Evolutionary conservation across 2,113 vertebrate species (phyloP).

Genomic region (Cardinalis cardinalis): DNA sequence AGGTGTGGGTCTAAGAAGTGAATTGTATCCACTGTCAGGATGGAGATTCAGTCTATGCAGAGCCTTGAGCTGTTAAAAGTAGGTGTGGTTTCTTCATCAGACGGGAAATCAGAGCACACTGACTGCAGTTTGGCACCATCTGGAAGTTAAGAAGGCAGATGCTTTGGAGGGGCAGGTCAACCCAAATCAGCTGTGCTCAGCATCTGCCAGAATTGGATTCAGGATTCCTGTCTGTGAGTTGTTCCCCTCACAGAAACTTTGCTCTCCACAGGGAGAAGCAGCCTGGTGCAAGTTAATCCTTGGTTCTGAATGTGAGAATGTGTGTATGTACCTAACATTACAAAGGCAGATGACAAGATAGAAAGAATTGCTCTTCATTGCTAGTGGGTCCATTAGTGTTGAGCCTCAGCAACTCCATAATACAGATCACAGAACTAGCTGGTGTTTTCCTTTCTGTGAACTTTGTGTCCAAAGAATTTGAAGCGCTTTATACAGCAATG

Average conservation of each 20-base stretch:
- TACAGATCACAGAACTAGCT: neutral
- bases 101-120: neutral
- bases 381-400: neutral
- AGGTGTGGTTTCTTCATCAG: neutral
- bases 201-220: neutral
- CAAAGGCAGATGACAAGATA: neutral
- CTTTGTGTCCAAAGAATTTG: neutral
- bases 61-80: neutral
- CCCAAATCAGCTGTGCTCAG: neutral
- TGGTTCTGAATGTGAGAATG: neutral
- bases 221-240: neutral
- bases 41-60: neutral
- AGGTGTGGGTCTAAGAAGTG: neutral
- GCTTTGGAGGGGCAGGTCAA: neutral
- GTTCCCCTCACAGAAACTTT: neutral
- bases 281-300: neutral
- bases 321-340: neutral
- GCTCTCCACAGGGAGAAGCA: neutral
- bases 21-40: neutral
- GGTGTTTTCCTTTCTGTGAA: neutral
- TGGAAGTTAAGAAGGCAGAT: neutral
- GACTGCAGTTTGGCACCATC: neutral
- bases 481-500: neutral
- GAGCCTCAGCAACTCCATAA: neutral
- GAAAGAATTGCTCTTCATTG: neutral